phyloP scores from a whole-genome alignment of 2,797 vertebrate genomes.

The Melanotaenia pygmaea region DNA sequence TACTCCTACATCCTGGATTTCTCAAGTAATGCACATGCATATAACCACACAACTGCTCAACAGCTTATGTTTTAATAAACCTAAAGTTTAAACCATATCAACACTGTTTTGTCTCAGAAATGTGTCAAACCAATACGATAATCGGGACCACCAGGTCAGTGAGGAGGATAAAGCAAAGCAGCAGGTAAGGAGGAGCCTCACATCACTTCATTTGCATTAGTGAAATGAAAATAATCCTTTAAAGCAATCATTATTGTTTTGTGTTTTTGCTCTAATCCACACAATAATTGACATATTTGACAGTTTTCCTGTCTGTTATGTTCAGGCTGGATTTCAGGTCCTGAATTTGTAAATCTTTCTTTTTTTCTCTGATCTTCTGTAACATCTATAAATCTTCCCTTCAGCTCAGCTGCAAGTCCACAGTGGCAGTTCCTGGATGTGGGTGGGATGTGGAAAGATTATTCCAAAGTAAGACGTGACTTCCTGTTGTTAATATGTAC shows the following conservation, averaged over 20 bases:
- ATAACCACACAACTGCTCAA: background rate
- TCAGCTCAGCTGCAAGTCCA: slow-evolving; percentile 30
- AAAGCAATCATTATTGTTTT: background rate
- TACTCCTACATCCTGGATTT: slow-evolving; percentile 69
- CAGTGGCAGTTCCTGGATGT: slow-evolving; percentile 72
- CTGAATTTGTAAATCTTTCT: too few species aligned
- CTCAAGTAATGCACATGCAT: slow-evolving; percentile 47
- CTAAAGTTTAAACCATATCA: background rate
- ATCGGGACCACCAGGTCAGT: slow-evolving; percentile 51
- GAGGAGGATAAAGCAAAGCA: slow-evolving; percentile 61
- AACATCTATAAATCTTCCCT: background rate
- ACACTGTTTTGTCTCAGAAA: slow-evolving; percentile 47
- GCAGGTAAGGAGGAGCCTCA: slow-evolving; percentile 40
- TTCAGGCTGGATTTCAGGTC: background rate
- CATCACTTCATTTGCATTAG: background rate
- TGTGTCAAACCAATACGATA: slow-evolving; percentile 66
- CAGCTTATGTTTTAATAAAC: background rate
- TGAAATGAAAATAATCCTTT: background rate
- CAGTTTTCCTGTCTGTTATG: background rate
- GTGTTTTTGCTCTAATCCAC: background rate
- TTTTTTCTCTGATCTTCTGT: background rate
- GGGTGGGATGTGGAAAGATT: slow-evolving; percentile 65
- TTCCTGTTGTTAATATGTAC: background rate
- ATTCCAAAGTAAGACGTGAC: slow-evolving; percentile 42
- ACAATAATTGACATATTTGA: background rate